Conservation (phyloP, 2,888 invertebrate species). For the Platycheirus rosarum region DNA sequence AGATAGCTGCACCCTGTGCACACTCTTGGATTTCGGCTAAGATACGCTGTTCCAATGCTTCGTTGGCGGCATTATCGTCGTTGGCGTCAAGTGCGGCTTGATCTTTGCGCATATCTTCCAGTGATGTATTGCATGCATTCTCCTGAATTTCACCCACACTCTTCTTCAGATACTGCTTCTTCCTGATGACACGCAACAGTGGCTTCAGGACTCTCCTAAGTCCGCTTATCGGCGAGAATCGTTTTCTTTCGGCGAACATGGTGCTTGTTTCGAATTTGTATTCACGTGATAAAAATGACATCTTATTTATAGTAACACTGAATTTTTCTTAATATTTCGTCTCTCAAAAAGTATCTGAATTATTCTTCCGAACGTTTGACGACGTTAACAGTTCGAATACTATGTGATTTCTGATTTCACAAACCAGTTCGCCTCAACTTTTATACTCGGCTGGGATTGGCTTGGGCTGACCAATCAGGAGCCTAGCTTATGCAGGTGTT, state of each 20-base stretch:
- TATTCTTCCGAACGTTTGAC: not conserved
- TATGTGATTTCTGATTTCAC: constrained; percentile 76
- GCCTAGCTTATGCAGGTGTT: constrained; percentile 62
- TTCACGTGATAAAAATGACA: constrained; percentile 81
- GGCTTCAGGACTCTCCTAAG: constrained; percentile 81
- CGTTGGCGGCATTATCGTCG: constrained; percentile 85
- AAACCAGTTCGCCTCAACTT: constrained; percentile 72
- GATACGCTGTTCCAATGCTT: constrained; percentile 90
- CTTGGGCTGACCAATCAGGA: constrained; percentile 57
- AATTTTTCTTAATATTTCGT: not conserved
- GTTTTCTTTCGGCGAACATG: constrained; percentile 77
- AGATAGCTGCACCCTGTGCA: constrained; percentile 87
- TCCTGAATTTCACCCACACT: constrained; percentile 80
- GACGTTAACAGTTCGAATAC: constrained; percentile 69
- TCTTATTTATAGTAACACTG: constrained; percentile 41
- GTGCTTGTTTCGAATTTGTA: constrained; percentile 80
- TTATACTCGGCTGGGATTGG: constrained; percentile 75
- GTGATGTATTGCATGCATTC: constrained; percentile 79
- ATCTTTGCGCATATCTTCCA: constrained; percentile 81
- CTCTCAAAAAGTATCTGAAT: constrained; percentile 7
- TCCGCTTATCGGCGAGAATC: constrained; percentile 79
- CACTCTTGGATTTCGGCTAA: constrained; percentile 88
- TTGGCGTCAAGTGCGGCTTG: constrained; percentile 77
- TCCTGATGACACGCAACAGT: constrained; percentile 79
- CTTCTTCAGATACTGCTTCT: constrained; percentile 80